Evolutionary conservation across 2,113 vertebrate species (phyloP).

Genomic region (Sardina pilchardus): DNA sequence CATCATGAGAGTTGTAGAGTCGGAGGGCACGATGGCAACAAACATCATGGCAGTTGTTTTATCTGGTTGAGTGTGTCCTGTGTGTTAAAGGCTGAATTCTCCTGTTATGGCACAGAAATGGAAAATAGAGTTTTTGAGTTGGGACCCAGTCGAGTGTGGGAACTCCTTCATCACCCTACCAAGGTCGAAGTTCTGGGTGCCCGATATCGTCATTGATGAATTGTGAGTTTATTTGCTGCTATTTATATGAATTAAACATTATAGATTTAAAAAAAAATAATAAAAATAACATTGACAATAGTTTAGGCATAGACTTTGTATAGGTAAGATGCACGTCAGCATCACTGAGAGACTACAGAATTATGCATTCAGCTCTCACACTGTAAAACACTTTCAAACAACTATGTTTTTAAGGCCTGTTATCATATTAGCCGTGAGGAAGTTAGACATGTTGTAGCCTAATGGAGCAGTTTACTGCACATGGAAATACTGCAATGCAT

Average conservation of each 20-base stretch:
- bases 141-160: constrained; percentile 72
- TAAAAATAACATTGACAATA: not conserved
- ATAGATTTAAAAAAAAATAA: too few relatives aligned
- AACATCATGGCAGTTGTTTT: too few relatives aligned
- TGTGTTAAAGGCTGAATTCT: constrained; percentile 68
- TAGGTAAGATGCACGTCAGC: not conserved
- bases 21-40: too few relatives aligned
- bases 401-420: too few relatives aligned
- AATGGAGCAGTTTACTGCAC: too few relatives aligned
- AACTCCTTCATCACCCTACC: constrained; percentile 72
- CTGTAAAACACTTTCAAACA: too few relatives aligned
- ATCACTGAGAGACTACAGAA: too few relatives aligned
- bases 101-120: not conserved
- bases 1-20: too few relatives aligned
- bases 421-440: too few relatives aligned
- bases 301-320: not conserved
- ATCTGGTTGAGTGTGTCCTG: not conserved
- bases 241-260: not conserved
- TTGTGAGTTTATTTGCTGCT: constrained; percentile 61
- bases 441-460: too few relatives aligned
- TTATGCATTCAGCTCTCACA: too few relatives aligned
- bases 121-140: constrained; percentile 70
- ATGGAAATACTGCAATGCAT: too few relatives aligned
- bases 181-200: constrained; percentile 74
- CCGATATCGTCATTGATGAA: constrained; percentile 78